phyloP scores from a whole-genome alignment of 2,113 vertebrate species.

The Nycticryphes semicollaris region DNA sequence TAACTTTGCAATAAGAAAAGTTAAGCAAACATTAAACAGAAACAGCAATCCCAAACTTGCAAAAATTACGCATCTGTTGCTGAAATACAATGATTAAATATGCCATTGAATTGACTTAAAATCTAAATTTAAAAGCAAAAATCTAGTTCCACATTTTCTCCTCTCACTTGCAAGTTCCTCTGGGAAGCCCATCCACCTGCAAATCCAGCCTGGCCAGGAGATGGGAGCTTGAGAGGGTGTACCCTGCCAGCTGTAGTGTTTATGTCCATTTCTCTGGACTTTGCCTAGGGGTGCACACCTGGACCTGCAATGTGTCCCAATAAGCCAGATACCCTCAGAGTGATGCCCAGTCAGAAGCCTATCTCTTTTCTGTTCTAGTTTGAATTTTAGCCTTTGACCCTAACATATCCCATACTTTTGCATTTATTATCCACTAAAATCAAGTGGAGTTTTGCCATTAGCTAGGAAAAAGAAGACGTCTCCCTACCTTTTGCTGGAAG shows the following conservation, averaged over 20 bases:
- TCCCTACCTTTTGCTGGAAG: background rate
- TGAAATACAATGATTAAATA: background rate
- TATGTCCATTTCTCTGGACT: background rate
- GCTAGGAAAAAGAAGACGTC: background rate
- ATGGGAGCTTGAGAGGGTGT: background rate
- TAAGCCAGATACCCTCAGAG: background rate
- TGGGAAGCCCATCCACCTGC: background rate
- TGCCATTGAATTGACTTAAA: accelerated
- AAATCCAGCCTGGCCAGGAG: background rate
- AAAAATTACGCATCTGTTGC: background rate
- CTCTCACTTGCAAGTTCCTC: background rate
- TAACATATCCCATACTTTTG: background rate
- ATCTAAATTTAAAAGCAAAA: background rate
- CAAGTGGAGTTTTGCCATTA: background rate
- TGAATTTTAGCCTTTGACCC: background rate
- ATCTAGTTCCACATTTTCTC: background rate
- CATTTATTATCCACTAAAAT: background rate
- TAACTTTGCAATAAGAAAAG: background rate
- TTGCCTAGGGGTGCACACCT: no score
- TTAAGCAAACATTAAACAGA: background rate
- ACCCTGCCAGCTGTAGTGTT: background rate
- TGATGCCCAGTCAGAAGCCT: background rate
- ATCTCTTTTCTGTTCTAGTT: background rate
- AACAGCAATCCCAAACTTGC: background rate
- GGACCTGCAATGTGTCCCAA: no score